A percentile compares a stretch with the other conserved stretches of the same genome.
phyloP scores from a whole-genome alignment of 2,888 invertebrate species.

The Linnaemya tessellans region DNA sequence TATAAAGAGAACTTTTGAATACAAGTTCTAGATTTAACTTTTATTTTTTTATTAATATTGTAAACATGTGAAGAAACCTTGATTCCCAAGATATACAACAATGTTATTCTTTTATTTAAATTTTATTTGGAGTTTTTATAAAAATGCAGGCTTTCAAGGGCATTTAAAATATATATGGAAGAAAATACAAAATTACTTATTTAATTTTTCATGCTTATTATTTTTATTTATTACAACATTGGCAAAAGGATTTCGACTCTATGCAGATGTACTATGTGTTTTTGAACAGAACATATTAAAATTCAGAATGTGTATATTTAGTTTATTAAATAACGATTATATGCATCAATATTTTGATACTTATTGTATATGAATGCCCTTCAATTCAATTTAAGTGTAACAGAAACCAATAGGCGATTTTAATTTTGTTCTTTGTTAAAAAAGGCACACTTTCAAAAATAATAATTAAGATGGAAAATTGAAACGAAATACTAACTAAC shows the following conservation, averaged over 20 bases:
- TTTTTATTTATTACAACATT: background rate
- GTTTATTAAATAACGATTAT: slow-evolving; percentile 12
- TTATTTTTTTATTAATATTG: no score
- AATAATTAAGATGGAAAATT: slow-evolving; percentile 13
- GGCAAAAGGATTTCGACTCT: background rate
- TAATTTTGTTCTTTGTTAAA: slow-evolving; percentile 23
- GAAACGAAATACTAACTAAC: slow-evolving; percentile 55
- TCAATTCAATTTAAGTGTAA: background rate
- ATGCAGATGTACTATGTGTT: background rate
- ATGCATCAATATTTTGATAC: slow-evolving; percentile 2
- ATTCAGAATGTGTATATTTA: background rate
- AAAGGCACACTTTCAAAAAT: slow-evolving; percentile 59
- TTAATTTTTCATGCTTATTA: no score
- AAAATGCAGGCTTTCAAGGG: no score
- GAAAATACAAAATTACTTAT: no score
- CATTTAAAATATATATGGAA: no score
- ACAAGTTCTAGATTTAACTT: no score
- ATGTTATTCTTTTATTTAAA: no score
- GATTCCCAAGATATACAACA: no score
- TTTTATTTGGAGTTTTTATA: no score
- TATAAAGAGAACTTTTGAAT: no score
- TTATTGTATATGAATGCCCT: slow-evolving; percentile 27
- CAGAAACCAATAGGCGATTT: slow-evolving; percentile 8
- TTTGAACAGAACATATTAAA: background rate
- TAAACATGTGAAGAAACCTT: no score